Conservation (phyloP, 2,888 invertebrate species). For the Euzetes globulus region DNA sequence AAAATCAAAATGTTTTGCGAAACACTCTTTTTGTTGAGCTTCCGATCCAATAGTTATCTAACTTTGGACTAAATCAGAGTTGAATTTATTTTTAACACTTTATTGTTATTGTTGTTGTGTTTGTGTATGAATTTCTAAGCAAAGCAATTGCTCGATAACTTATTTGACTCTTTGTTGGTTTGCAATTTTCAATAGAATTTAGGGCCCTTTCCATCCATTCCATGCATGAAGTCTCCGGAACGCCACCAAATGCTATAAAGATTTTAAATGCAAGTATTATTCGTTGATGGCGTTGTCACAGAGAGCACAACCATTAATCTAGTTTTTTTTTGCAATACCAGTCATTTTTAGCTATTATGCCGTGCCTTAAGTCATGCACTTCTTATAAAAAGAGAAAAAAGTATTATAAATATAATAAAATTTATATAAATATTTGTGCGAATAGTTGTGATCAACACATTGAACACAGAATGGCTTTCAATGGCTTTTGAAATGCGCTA, state of each 20-base stretch:
- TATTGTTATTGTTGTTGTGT: neutral
- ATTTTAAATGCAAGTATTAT: slow-evolving; percentile 26
- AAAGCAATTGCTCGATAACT: slow-evolving; percentile 10
- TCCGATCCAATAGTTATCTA: too few relatives aligned
- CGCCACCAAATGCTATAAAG: neutral
- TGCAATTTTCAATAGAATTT: slow-evolving; percentile 25
- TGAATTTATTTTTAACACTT: neutral
- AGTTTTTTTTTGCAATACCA: slow-evolving; percentile 16
- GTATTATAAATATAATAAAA: slow-evolving; percentile 2
- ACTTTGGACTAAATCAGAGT: too few relatives aligned
- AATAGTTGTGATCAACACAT: slow-evolving; percentile 1
- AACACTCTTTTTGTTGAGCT: neutral
- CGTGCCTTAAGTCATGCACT: slow-evolving; percentile 10
- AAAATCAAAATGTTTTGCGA: neutral
- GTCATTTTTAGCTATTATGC: slow-evolving; percentile 17
- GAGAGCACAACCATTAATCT: slow-evolving; percentile 22
- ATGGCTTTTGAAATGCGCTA: neutral
- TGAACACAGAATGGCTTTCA: neutral
- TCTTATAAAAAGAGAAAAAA: neutral
- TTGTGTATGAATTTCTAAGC: neutral
- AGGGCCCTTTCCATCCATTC: neutral
- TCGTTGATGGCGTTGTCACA: slow-evolving; percentile 19
- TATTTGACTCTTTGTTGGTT: slow-evolving; percentile 8
- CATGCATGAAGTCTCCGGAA: neutral
- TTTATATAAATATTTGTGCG: slow-evolving; percentile 28